Evolutionary conservation across 2,113 vertebrate genomes (phyloP).

Genomic region (Struthio camelus): DNA sequence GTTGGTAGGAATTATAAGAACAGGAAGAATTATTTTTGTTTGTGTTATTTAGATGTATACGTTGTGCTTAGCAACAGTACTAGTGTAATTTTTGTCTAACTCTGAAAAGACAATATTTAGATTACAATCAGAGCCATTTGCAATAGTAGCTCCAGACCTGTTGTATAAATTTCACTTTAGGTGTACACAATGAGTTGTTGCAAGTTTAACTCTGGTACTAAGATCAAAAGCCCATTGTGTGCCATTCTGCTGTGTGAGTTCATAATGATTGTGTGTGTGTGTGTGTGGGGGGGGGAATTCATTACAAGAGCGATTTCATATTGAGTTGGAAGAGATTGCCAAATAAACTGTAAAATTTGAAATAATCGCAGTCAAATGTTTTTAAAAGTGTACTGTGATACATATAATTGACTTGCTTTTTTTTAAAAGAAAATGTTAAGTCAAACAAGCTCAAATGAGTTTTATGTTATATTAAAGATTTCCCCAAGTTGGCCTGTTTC

Average conservation of each 20-base stretch:
- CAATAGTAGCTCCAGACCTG: background rate
- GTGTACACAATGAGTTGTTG: background rate
- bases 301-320: background rate
- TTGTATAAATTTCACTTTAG: conserved; percentile 56
- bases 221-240: conserved; percentile 8
- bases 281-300: background rate
- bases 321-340: conserved; percentile 41
- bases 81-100: background rate
- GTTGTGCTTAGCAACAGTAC: background rate
- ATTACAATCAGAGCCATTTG: background rate
- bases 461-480: background rate
- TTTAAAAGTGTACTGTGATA: background rate
- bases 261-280: background rate
- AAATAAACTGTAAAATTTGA: conserved; percentile 55
- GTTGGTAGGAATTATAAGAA: background rate
- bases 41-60: background rate
- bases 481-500: background rate
- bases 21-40: background rate
- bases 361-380: background rate
- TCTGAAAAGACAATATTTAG: background rate
- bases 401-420: background rate
- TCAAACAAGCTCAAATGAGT: background rate
- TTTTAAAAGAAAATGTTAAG: background rate
- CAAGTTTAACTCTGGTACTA: background rate
- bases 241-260: background rate